Percentiles rank a stretch among this genome's conserved stretches.
These are phyloP conservation scores for Rhynchotus rufescens DNA, from an alignment of 2,797 vertebrate species.

Conservation along the genomic window DNA sequence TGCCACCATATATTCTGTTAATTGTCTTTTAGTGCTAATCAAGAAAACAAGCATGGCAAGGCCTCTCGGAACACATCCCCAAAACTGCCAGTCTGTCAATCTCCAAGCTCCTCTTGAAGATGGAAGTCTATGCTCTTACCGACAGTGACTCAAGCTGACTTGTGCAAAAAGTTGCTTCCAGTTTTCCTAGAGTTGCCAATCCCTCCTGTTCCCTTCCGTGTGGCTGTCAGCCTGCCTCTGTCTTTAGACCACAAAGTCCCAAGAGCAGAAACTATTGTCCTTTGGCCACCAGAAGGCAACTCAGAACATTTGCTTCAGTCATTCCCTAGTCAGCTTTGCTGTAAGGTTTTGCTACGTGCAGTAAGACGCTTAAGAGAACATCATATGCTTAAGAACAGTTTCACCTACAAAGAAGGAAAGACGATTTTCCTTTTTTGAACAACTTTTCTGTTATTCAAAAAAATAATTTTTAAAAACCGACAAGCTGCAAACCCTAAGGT, in stretches of 20 bases:
- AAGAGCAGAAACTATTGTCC: not conserved
- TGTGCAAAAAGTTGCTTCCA: not conserved
- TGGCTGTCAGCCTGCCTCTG: not conserved
- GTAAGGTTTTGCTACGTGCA: not conserved
- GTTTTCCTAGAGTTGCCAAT: not conserved
- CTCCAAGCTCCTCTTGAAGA: not conserved
- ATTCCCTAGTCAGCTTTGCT: not conserved
- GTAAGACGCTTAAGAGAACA: not conserved
- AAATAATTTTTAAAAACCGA: not conserved
- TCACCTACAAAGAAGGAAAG: not conserved
- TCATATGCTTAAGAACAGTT: not conserved
- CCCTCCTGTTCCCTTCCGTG: not conserved
- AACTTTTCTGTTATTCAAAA: not conserved
- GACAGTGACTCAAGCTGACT: not conserved
- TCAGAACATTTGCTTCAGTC: not conserved
- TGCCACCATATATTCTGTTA: not conserved
- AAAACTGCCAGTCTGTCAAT: not conserved
- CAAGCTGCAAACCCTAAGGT: not conserved
- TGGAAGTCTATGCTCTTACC: not conserved
- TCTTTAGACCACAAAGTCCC: not conserved
- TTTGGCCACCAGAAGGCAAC: not conserved
- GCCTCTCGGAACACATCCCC: not conserved
- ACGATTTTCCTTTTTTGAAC: not conserved
- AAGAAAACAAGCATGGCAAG: not conserved
- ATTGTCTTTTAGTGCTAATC: not conserved